phyloP scores from a whole-genome alignment of 1,140 invertebrate species.

The Parasteatoda tepidariorum region DNA sequence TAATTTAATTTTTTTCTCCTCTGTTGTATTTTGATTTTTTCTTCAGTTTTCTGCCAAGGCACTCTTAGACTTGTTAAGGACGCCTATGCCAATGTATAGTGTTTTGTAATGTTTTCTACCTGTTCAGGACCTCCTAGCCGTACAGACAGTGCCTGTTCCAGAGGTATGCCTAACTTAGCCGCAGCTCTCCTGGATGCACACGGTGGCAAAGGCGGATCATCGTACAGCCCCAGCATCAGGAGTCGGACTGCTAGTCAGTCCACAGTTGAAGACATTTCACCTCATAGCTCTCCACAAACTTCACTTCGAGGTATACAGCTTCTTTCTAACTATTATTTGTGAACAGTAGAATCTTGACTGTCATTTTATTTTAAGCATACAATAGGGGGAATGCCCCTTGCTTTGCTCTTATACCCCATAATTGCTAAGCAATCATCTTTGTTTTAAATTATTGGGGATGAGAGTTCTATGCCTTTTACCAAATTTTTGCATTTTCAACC shows the following conservation, averaged over 20 bases:
- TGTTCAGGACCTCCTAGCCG: conserved; percentile 39
- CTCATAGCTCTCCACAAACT: conserved; percentile 44
- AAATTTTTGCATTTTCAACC: not conserved
- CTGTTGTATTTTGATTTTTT: not conserved
- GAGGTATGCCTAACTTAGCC: conserved; percentile 69
- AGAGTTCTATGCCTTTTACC: not conserved
- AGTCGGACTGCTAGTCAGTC: conserved; percentile 70
- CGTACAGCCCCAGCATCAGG: conserved; percentile 64
- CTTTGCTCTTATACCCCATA: no score
- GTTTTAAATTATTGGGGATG: not conserved
- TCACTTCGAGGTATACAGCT: conserved; percentile 31
- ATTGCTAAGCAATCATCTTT: no score
- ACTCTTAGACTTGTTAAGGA: no score
- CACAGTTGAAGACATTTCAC: conserved; percentile 43
- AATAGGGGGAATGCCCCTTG: not conserved
- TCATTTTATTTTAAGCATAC: not conserved
- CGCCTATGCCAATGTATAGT: no score
- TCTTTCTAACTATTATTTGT: not conserved
- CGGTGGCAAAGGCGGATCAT: conserved; percentile 16
- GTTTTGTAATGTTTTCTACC: no score
- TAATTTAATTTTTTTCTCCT: conserved; percentile 56
- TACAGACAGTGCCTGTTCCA: conserved; percentile 47
- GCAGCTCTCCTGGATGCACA: conserved; percentile 72
- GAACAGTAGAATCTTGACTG: not conserved
- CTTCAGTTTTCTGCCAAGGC: not conserved